phyloP scores from a whole-genome alignment of 2,888 invertebrate genomes.

The Unio pictorum region DNA sequence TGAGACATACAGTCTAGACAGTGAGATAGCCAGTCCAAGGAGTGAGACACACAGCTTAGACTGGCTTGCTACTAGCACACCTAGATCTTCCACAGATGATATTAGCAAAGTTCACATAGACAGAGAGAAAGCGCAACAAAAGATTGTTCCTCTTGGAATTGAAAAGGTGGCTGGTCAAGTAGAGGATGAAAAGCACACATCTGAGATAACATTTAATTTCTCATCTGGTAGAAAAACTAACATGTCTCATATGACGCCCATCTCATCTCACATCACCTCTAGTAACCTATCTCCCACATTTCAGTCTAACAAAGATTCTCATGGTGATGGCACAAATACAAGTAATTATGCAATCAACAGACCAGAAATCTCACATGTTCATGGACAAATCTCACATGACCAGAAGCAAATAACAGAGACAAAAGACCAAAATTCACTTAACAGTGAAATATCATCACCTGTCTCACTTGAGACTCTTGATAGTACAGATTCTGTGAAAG shows the following conservation, averaged over 20 bases:
- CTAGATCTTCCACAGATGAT: constrained; percentile 26
- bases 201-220: constrained; percentile 26
- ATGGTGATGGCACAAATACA: constrained; percentile 13
- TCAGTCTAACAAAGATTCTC: neutral
- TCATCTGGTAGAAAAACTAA: constrained; percentile 18
- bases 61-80: constrained; percentile 39
- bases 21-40: constrained; percentile 1
- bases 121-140: constrained; percentile 13
- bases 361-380: constrained; percentile 6
- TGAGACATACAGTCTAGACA: constrained; percentile 22
- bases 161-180: constrained; percentile 8
- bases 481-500: neutral
- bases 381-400: neutral
- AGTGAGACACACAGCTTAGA: constrained; percentile 16
- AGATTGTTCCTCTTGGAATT: constrained; percentile 13
- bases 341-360: constrained; percentile 1
- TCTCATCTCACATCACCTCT: too few species aligned
- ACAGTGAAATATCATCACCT: too few species aligned
- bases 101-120: constrained; percentile 14
- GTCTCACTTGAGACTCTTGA: neutral
- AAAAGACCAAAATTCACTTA: neutral
- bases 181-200: constrained; percentile 28
- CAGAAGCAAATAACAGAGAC: constrained; percentile 2
- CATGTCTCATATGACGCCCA: constrained; percentile 3
- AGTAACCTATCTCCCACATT: too few species aligned